Conservation (phyloP, 2,113 vertebrate species). For the Cranoglanis bouderius region DNA sequence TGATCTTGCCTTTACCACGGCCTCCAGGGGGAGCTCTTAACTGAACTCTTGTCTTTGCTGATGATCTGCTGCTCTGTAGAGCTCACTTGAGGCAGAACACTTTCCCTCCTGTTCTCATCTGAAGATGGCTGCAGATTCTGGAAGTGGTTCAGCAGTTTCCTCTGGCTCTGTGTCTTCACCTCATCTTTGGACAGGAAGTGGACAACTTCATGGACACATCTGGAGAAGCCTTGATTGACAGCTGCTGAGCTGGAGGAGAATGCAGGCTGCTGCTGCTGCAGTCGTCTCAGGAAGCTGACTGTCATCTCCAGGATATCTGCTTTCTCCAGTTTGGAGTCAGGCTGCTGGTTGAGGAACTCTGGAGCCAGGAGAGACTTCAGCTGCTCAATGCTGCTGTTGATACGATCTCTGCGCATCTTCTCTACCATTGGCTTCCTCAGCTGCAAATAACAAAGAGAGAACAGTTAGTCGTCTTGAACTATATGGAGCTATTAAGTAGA, state of each 20-base stretch:
- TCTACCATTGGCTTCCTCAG: conserved; percentile 49
- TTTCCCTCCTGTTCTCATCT: conserved; percentile 38
- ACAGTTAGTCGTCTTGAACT: conserved; percentile 2
- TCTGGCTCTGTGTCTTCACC: conserved; percentile 46
- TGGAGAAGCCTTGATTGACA: conserved; percentile 55
- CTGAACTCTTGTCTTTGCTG: conserved; percentile 59
- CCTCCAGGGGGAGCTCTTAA: conserved; percentile 63
- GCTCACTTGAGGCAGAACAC: conserved; percentile 13
- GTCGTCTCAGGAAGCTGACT: conserved; percentile 55
- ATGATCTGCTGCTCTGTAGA: conserved; percentile 47
- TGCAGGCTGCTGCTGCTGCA: conserved; percentile 59
- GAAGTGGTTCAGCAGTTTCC: conserved; percentile 58
- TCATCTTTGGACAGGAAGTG: conserved; percentile 63
- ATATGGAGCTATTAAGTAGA: background rate
- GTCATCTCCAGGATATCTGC: conserved; percentile 55
- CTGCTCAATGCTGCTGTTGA: conserved; percentile 63
- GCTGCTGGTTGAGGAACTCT: conserved; percentile 67
- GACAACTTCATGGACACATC: conserved; percentile 59
- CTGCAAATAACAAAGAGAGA: conserved; percentile 40
- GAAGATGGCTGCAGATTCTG: conserved; percentile 47
- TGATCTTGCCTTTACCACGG: conserved; percentile 60
- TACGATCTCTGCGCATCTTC: conserved; percentile 52
- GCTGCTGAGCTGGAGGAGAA: conserved; percentile 27
- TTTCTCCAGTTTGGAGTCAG: conserved; percentile 68
- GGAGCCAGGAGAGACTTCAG: conserved; percentile 62